Evolutionary conservation across 2,797 vertebrate genomes (phyloP).

Genomic region (Lateolabrax maculatus): DNA sequence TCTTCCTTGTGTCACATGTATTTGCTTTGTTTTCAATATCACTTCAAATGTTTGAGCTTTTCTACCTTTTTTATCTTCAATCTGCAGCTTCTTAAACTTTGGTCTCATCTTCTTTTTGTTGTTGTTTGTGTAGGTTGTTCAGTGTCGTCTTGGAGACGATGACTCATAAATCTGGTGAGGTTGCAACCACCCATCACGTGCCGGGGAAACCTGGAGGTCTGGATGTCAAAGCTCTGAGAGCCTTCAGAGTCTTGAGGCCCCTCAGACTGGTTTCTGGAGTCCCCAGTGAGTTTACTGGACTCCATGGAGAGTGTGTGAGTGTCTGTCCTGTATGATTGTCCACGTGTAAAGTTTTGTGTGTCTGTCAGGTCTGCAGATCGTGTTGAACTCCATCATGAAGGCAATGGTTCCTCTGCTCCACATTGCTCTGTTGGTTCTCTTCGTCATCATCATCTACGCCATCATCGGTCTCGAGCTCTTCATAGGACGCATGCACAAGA

Average conservation of each 20-base stretch:
- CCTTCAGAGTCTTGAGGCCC: slow-evolving; percentile 96
- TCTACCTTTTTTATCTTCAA: background rate
- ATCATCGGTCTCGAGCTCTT: slow-evolving; percentile 97
- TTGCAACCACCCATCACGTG: slow-evolving; percentile 83
- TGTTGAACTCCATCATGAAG: slow-evolving; percentile 97
- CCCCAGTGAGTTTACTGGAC: slow-evolving; percentile 89
- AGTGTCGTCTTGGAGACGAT: slow-evolving; percentile 94
- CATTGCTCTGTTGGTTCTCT: slow-evolving; percentile 94
- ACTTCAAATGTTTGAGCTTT: background rate
- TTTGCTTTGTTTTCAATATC: background rate
- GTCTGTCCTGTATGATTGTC: background rate
- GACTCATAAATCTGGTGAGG: slow-evolving; percentile 87
- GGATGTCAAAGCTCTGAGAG: slow-evolving; percentile 97
- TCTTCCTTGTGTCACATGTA: background rate
- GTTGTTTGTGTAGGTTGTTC: slow-evolving; percentile 87
- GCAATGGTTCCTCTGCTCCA: slow-evolving; percentile 95
- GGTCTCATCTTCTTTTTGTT: background rate
- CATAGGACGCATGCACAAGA: slow-evolving; percentile 95
- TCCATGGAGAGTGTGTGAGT: background rate
- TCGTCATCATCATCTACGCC: slow-evolving; percentile 97
- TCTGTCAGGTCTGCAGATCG: slow-evolving; percentile 92
- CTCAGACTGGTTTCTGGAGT: slow-evolving; percentile 97
- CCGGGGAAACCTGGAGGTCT: slow-evolving; percentile 97
- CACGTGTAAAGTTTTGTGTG: slow-evolving; percentile 2
- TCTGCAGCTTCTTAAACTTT: background rate